Percentiles rank a stretch among this genome's conserved stretches.
phyloP scores from a whole-genome alignment of 2,797 vertebrate species.

The Sebastes itinus region DNA sequence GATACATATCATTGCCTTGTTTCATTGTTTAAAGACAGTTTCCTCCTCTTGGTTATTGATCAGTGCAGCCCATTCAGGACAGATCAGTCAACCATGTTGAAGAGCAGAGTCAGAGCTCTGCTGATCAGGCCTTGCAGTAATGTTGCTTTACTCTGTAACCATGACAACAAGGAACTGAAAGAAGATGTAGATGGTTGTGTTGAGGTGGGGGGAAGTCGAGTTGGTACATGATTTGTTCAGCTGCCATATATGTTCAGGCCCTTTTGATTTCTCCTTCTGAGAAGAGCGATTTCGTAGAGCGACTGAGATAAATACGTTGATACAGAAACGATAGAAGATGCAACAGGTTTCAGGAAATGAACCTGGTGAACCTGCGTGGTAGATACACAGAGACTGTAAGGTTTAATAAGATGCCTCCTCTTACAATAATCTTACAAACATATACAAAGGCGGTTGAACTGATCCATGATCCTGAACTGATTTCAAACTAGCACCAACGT shows the following conservation, averaged over 20 bases:
- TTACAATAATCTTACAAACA: background rate
- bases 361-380: conserved; percentile 15
- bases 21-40: conserved; percentile 47
- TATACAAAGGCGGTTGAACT: conserved; percentile 1
- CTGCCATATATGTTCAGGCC: conserved; percentile 63
- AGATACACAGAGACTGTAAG: conserved; percentile 12
- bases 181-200: conserved; percentile 73
- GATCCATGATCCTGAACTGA: conserved; percentile 16
- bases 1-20: conserved; percentile 63
- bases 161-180: conserved; percentile 80
- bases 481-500: conserved; percentile 4
- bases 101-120: conserved; percentile 66
- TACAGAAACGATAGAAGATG: background rate
- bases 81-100: conserved; percentile 58
- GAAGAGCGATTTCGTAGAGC: background rate
- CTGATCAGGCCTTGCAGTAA: conserved; percentile 74
- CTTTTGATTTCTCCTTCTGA: conserved; percentile 32
- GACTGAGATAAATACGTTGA: background rate
- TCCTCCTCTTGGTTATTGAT: conserved; percentile 28
- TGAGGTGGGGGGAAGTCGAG: conserved; percentile 60
- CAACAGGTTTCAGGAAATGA: conserved; percentile 52
- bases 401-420: conserved; percentile 8
- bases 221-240: conserved; percentile 70
- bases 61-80: conserved; percentile 53
- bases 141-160: conserved; percentile 80